Base-by-base conservation (phyloP, 2,113 vertebrate species). In the Leuciscus idus region DNA sequence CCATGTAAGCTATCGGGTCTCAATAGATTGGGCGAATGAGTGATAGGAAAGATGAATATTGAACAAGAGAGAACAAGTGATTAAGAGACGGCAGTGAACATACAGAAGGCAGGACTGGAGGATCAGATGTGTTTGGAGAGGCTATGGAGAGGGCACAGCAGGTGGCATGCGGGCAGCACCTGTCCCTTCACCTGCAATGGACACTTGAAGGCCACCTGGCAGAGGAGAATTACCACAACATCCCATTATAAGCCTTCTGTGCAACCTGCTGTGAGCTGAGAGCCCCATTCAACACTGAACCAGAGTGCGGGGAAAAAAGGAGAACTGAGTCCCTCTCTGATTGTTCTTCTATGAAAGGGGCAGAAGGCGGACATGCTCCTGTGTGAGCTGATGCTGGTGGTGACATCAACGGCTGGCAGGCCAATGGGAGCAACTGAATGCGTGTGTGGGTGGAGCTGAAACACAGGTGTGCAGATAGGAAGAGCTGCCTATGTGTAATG, bases 131-230 rank as follows among this genome's bases (percentile, higher is more conserved):
- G 81, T 72, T 50, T n/a, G 46, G 11, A 39, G 52, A 50, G 57
- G 59, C 21, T 19, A 62, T n/a, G 19, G 1, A 26, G 52, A 33
- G 73, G 43, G 28, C 39, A 62, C 26, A 85, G 84, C 84, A 85
- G 84, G 76, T 85, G 84, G 84, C n/a, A 19, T 46, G 17, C 39
- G 11, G 70, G 83, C 33, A 50, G 17, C 9, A 43, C 80, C 72
- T 23, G 43, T 75, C 23, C n/a, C 43, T 57, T 57, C 50, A 78
- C 55, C 76, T 79, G 17, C 28, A 59, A 28, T 4, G 30, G 11
- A 57, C 48, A 19, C 46, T 75, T 26, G n/a, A 61, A 62, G 23
- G 17, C 39, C 84, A 85, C 75, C 74, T 70, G 84, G 46, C 62
- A 79, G 46, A 19, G 33, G 19, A 48, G 2, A 85, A 52, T 85